Conservation (phyloP, 2,888 invertebrate genomes). For the Coremacera marginata region DNA sequence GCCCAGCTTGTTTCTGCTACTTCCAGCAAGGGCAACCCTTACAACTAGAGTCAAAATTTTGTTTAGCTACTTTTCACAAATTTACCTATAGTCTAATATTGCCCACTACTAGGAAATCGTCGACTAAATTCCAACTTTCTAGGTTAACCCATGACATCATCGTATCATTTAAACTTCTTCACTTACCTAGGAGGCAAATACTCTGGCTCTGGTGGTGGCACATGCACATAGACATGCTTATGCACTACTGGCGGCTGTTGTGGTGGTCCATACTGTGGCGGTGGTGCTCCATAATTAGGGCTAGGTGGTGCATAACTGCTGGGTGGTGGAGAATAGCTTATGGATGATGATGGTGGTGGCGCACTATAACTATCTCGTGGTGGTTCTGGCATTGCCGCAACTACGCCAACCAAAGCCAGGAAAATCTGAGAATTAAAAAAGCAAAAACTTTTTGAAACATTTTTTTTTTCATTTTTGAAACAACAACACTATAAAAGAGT, state of each 20-base stretch:
- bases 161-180: background rate
- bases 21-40: no score
- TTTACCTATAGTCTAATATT: no score
- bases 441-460: background rate
- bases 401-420: conserved; percentile 60
- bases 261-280: conserved; percentile 78
- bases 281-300: conserved; percentile 73
- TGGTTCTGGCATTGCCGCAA: conserved; percentile 65
- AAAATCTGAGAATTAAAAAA: conserved; percentile 54
- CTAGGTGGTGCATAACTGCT: conserved; percentile 70
- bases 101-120: no score
- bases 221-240: conserved; percentile 92
- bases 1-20: no score
- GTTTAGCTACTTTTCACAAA: no score
- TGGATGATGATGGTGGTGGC: conserved; percentile 59
- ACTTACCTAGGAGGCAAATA: conserved; percentile 76
- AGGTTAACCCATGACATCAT: no score
- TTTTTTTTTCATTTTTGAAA: background rate
- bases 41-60: no score
- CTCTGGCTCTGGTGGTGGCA: conserved; percentile 89
- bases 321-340: conserved; percentile 73
- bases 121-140: no score
- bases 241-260: conserved; percentile 83
- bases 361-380: conserved; percentile 65
- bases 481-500: background rate